These are phyloP conservation scores for Hippocampus barbouri DNA, from an alignment of 2,113 vertebrate species.

Conservation along the genomic window DNA sequence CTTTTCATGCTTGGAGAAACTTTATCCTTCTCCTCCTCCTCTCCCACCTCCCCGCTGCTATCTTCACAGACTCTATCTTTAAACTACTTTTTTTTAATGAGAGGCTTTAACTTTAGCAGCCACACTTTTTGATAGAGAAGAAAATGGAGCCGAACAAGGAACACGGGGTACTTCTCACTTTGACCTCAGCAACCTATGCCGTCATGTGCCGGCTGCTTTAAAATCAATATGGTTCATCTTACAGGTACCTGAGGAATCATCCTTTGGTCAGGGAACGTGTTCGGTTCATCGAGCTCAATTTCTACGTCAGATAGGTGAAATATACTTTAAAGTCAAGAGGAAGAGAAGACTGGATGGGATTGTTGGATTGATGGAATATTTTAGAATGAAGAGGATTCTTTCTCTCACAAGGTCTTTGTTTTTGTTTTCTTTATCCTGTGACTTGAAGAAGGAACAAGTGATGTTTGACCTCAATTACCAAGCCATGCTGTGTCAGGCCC, in stretches of 20 bases:
- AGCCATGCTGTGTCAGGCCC: too few species aligned
- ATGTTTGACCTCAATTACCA: too few species aligned
- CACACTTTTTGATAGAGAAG: background rate
- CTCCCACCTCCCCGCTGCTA: constrained; percentile 6
- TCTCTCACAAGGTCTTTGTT: too few species aligned
- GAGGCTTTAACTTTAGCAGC: background rate
- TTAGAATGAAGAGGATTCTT: too few species aligned
- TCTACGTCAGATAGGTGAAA: background rate
- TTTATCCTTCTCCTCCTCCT: constrained; percentile 17
- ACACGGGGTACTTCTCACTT: background rate
- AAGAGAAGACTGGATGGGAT: too few species aligned
- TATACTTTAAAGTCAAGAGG: background rate
- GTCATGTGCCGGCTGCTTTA: background rate
- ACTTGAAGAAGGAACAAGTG: too few species aligned
- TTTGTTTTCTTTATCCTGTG: too few species aligned
- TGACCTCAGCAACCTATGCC: background rate
- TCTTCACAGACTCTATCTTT: constrained; percentile 6
- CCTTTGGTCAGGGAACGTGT: background rate
- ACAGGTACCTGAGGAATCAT: background rate
- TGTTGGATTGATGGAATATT: too few species aligned
- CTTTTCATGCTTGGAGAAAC: constrained; percentile 39
- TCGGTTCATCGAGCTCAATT: background rate
- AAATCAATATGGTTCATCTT: background rate
- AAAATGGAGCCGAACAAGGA: background rate
- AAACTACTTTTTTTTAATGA: constrained; percentile 5